Conservation (phyloP, 2,113 vertebrate genomes). For the Dipodomys ordii region DNA sequence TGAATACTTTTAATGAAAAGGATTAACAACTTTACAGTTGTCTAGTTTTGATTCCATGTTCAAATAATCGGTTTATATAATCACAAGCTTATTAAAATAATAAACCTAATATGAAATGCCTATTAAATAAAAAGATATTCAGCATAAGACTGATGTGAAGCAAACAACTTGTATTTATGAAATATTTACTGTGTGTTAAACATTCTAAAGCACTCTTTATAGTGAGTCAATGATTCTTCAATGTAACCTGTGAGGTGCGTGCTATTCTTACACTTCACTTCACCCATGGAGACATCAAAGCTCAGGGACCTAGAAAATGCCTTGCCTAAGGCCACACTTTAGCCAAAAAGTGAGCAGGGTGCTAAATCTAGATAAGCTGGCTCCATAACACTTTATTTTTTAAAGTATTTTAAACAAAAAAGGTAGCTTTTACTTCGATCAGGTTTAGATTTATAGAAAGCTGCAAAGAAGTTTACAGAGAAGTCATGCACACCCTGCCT, state of each 20-base stretch:
- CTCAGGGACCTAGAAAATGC: not conserved
- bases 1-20: not conserved
- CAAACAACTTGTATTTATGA: not conserved
- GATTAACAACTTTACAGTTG: not conserved
- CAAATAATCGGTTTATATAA: conserved; percentile 10
- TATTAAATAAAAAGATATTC: not conserved
- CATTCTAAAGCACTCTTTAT: not conserved
- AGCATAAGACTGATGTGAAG: not conserved
- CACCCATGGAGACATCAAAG: not conserved
- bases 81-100: not conserved
- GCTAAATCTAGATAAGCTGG: not conserved
- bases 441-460: conserved; percentile 10
- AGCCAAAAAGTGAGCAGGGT: not conserved
- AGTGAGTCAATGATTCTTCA: not conserved
- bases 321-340: not conserved
- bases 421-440: conserved; percentile 23
- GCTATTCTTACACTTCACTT: not conserved
- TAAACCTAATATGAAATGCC: not conserved
- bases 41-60: not conserved
- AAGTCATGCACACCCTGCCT: not conserved
- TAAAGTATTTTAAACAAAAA: not conserved
- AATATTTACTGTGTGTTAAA: not conserved
- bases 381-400: not conserved
- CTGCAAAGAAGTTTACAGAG: not conserved
- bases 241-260: not conserved